These are phyloP conservation scores for Dermatemys mawii DNA, from an alignment of 2,113 vertebrate species.

Conservation along the genomic window DNA sequence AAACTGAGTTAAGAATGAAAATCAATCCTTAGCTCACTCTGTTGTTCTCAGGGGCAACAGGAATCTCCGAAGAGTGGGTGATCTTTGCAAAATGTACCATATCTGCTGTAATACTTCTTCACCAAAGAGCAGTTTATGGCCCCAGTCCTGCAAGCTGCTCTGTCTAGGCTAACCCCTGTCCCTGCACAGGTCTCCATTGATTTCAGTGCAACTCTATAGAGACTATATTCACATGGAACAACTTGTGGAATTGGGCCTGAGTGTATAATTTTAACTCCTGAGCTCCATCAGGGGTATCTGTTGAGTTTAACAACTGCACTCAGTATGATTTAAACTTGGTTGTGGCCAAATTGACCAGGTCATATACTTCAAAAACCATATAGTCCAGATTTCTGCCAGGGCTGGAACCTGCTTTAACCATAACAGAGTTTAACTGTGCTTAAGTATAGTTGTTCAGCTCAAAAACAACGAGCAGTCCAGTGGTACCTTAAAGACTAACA, in stretches of 20 bases:
- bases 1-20: conserved; percentile 58
- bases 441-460: too few species aligned
- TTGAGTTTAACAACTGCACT: background rate
- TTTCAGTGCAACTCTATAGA: accelerated
- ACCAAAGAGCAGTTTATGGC: accelerated
- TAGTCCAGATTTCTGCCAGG: background rate
- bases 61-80: background rate
- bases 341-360: background rate
- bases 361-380: background rate
- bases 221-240: background rate
- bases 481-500: background rate
- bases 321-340: background rate
- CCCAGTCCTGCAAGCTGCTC: background rate
- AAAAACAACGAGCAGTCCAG: too few species aligned
- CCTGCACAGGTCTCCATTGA: background rate
- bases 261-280: background rate
- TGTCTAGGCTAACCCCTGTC: background rate
- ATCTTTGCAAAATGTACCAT: background rate
- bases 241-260: background rate
- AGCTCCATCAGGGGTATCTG: background rate
- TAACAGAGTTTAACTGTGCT: background rate
- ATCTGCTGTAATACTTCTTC: background rate
- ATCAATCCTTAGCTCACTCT: conserved; percentile 5
- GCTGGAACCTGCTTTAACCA: background rate
- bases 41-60: conserved; percentile 41